These are phyloP conservation scores for Caranx melampygus DNA, from an alignment of 2,113 vertebrate species.

Conservation along the genomic window DNA sequence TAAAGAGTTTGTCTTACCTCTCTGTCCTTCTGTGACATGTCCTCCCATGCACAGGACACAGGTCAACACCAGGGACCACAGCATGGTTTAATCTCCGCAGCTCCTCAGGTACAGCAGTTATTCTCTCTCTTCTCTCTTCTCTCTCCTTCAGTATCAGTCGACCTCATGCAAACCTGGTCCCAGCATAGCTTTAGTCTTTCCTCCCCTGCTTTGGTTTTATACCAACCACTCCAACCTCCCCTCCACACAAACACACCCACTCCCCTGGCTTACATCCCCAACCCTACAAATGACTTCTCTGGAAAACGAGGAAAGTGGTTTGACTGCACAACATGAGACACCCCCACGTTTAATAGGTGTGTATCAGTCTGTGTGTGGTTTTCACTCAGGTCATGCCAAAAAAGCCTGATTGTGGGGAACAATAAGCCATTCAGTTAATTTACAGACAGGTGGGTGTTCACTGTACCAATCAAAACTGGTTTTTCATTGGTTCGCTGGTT, in stretches of 20 bases:
- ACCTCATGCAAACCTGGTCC: constrained; percentile 27
- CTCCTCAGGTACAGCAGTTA: constrained; percentile 12
- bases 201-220: constrained; percentile 56
- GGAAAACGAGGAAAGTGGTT: not conserved
- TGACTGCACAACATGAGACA: constrained; percentile 27
- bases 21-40: constrained; percentile 63
- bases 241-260: not conserved
- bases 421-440: too few relatives aligned
- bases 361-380: not conserved
- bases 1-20: constrained; percentile 67
- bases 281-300: not conserved
- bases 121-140: not conserved
- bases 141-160: not conserved
- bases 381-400: not conserved
- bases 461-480: not conserved
- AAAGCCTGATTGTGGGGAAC: too few relatives aligned
- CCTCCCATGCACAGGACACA: constrained; percentile 58
- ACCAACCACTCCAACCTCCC: not conserved
- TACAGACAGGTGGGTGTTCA: not conserved
- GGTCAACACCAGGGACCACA: constrained; percentile 66
- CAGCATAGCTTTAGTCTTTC: constrained; percentile 27
- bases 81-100: constrained; percentile 44
- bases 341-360: not conserved
- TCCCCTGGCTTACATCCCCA: constrained; percentile 22
- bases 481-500: not conserved